Evolutionary conservation across 2,888 invertebrate species (phyloP).

Genomic region (Caenorhabditis zanzibari): DNA sequence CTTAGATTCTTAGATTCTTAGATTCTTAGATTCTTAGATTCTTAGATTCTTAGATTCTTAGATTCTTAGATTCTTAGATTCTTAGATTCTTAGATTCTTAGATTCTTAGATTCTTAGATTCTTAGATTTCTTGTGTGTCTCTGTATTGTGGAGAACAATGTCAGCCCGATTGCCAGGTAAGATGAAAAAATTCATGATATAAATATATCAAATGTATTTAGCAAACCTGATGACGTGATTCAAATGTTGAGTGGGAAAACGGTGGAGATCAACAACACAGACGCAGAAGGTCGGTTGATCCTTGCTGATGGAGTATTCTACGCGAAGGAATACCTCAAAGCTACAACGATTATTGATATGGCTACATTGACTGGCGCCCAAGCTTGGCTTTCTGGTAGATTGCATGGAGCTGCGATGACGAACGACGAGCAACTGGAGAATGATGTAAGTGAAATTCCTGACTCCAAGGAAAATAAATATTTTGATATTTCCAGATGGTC

Average conservation of each 20-base stretch:
- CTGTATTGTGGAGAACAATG: conserved; percentile 93
- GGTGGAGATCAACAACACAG: conserved; percentile 95
- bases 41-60: too few relatives aligned
- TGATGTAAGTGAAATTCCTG: conserved; percentile 79
- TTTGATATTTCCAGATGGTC: conserved; percentile 66
- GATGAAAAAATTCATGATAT: neutral
- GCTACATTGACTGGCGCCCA: conserved; percentile 94
- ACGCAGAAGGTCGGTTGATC: conserved; percentile 94
- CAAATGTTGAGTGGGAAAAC: conserved; percentile 93
- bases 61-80: too few relatives aligned
- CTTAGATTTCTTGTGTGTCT: conserved; percentile 91
- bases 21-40: too few relatives aligned
- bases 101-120: too few relatives aligned
- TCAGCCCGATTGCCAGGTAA: conserved; percentile 87
- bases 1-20: too few relatives aligned
- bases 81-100: too few relatives aligned
- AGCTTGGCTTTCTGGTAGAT: conserved; percentile 92
- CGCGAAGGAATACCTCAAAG: conserved; percentile 85
- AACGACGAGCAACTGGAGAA: conserved; percentile 86
- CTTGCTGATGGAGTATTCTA: conserved; percentile 89
- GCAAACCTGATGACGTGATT: conserved; percentile 91
- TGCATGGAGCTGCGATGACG: conserved; percentile 91
- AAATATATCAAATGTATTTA: conserved; percentile 51
- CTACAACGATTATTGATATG: conserved; percentile 92
- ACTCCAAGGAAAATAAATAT: neutral